phyloP scores from a whole-genome alignment of 2,888 invertebrate genomes.

The Dysmachus trigonus region DNA sequence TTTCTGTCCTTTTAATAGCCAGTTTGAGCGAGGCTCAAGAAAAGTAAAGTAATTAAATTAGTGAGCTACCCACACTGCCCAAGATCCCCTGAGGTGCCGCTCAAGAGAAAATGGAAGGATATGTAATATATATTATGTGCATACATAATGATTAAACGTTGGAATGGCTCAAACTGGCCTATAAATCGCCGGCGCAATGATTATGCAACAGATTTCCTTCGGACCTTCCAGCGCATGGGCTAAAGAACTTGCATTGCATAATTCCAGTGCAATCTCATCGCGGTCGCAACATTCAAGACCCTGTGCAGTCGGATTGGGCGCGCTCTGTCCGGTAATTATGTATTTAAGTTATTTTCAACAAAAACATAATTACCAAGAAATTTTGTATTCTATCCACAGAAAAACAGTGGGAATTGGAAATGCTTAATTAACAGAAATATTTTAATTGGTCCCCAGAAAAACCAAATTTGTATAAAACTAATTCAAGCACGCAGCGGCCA shows the following conservation, averaged over 20 bases:
- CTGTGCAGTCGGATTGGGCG: neutral
- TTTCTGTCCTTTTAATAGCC: neutral
- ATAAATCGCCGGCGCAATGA: neutral
- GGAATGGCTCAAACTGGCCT: neutral
- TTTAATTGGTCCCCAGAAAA: conserved; percentile 45
- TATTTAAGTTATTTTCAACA: neutral
- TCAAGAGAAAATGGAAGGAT: neutral
- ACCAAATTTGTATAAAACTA: conserved; percentile 45
- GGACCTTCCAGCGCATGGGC: neutral
- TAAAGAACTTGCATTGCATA: neutral
- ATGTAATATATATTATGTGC: neutral
- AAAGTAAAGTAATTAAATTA: neutral
- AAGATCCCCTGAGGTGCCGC: neutral
- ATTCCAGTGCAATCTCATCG: neutral
- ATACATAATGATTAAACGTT: neutral
- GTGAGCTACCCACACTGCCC: neutral
- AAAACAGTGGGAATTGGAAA: neutral
- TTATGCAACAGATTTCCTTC: neutral
- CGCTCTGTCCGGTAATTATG: neutral
- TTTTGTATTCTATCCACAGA: neutral
- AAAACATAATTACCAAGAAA: neutral
- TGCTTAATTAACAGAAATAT: conserved; percentile 42
- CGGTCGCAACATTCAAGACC: neutral
- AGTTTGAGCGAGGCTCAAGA: neutral
- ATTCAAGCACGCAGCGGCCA: conserved; percentile 1